Evolutionary conservation across 2,888 invertebrate genomes (phyloP), one percentile per base, ranked within the genome.

Genomic region (Lepidocyrtoides sp.): DNA sequence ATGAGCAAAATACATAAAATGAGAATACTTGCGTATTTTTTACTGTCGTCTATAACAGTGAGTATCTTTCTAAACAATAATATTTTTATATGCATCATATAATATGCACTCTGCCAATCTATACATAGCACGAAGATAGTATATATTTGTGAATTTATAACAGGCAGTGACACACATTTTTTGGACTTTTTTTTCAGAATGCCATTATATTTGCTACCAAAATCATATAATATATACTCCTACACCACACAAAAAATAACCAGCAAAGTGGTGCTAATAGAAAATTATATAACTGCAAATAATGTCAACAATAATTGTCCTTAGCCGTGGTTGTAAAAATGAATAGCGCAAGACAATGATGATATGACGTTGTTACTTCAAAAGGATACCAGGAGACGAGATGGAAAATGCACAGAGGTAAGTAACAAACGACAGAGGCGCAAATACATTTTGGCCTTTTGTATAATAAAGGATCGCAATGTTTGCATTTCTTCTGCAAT

Each of bases 261-360:
- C 51, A 36, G n/a, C 54, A 32, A 72, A 32, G 57, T 85, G 57
- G 72, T 81, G 81, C 81, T 72, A 88, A 82, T 82, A 57, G 79
- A 79, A 82, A 63, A 82, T 82, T 82, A 84, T 72, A 72, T 72
- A 69, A 69, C 54, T 72, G 29, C 23, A 36, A 57, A 88, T 85
- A 72, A 85, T 85, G 69, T 75, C 54, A 63, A 57, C 57, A 72
- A 83, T 89, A 83, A 89, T 82, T 89, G 89, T 89, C 89, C 83
- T 72, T 83, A 83, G 41, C 60, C 20, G 84, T 72, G 82, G 88
- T 81, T 69, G 57, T 87, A 79, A 88, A 87, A 88, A 81, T 85
- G 79, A 85, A 82, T 82, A 44, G 66, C 44, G 44, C 41, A 66
- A 79, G 32, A 54, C 54, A 79, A 17, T 54, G 20, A 23, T 5